Base-by-base conservation (phyloP, 2,888 invertebrate genomes). In the Acanthosepion pharaonis region DNA sequence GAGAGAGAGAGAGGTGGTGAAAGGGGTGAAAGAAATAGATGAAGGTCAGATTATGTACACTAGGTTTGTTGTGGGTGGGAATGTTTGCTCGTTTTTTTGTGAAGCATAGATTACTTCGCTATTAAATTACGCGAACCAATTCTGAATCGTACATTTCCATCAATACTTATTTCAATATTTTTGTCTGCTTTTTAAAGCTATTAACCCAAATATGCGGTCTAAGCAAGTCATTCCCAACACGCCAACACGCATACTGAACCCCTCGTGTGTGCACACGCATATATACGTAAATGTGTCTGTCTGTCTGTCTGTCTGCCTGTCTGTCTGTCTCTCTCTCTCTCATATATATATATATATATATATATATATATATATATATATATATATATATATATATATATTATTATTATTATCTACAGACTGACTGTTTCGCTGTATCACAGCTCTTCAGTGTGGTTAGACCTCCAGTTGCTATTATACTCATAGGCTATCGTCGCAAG, bases 211-310 rank as follows among this genome's bases (percentile, higher is more conserved):
- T 78, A 78, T 15, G 18, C 15, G 3, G 9, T 9, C 78, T 2
- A 1, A 78, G n/a, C n/a, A 1, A 28, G 11, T 8, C 18, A 4
- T 33, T 78, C 4, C 0, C 0, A 4, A 78, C 23, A n/a, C n/a
- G 15, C 78, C n/a, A n/a, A n/a, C n/a, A 78, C n/a, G 78, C 15
- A 33, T n/a, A 78, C 3, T 42, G 33, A 4, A 25, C 25, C 23
- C n/a, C 15, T 1, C 11, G 15, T 28, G n/a, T 28, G 25, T 25
- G 25, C 20, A 28, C 25, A 64, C 25, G 20, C 6, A 4, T 5
- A 64, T 5, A 64, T 2, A 42, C 42, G 42, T 42, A 42, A 1
- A 3, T 42, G 3, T 42, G 2, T 42, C 15, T 78, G 9, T 78
- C 28, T 64, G 25, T 64, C 3, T 64, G 25, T 53, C 42, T 42